Evolutionary conservation across 2,113 vertebrate species (phyloP), one percentile per base, ranked within the genome.

Genomic region (Gobio gobio): DNA sequence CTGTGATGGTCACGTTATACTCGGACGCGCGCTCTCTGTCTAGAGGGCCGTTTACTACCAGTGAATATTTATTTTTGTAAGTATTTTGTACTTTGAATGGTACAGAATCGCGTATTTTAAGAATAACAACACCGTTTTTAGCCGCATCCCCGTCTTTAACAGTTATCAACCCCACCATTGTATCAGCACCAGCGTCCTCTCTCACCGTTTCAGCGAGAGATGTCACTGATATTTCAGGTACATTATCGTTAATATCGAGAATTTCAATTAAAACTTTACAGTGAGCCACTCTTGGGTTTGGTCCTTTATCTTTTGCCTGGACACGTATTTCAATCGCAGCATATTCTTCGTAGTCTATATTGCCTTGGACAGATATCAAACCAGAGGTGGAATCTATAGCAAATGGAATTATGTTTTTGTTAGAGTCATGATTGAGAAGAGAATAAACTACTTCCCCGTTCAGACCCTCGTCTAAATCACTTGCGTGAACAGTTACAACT

Each of bases 81-180:
- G 96, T 96, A 76, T 94, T 88, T 61, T 95, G 95, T 45, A 98
- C 90, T 89, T 95, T 95, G 88, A 99, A 95, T 5, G 96, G 96
- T 10, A 94, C 83, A 1, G 90, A 58, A 4, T 91, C 90, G 22
- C 89, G 78, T 49, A 97, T 88, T 66, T 88, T 78, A 72, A 96
- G 94, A 0, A 85, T 87, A 2, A 96, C 91, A 16, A 94, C 91
- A 14, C 96, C 96, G 1, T 97, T 98, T 87, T 94, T 91, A 2
- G 95, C 96, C 0, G 93, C 90, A 40, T 97, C 96, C 97, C 36
- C 87, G 88, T 26, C 54, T 56, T 56, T 56, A 56, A 97, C 89
- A 36, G 94, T 96, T 64, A 98, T 89, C 0, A 98, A 90, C 18
- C 96, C 96, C 64, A 97, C 93, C 33, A 92, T 94, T 0, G 96